phyloP scores from a whole-genome alignment of 2,888 invertebrate genomes.

The Julus scanicus region DNA sequence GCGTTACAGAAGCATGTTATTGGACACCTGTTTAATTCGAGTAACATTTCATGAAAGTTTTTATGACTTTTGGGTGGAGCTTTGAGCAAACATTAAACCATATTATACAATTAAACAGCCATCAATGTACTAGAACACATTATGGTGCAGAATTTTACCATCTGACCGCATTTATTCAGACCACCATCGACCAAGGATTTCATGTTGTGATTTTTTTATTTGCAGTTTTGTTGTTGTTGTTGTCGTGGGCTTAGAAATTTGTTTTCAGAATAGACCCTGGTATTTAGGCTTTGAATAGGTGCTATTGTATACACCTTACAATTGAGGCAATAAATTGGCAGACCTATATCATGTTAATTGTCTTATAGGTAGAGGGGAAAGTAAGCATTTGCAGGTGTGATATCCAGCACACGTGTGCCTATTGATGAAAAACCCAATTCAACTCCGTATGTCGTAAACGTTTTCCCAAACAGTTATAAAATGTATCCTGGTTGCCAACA shows the following conservation, averaged over 20 bases:
- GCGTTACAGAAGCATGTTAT: too few relatives aligned
- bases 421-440: neutral
- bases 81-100: neutral
- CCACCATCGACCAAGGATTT: neutral
- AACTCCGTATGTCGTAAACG: neutral
- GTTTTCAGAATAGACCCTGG: neutral
- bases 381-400: constrained; percentile 25
- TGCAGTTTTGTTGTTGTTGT: neutral
- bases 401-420: constrained; percentile 7
- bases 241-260: constrained; percentile 20
- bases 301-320: neutral
- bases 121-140: neutral
- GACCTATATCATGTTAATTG: neutral
- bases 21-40: too few relatives aligned
- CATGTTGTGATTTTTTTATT: neutral
- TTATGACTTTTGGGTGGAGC: constrained; percentile 6
- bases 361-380: neutral
- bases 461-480: neutral
- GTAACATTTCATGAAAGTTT: too few relatives aligned
- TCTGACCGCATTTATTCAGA: constrained; percentile 5
- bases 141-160: too few relatives aligned
- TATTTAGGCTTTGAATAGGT: neutral
- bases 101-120: neutral
- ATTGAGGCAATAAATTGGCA: neutral
- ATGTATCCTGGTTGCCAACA: neutral